phyloP scores from a whole-genome alignment of 2,888 invertebrate genomes.

The Metacarcinus magister region DNA sequence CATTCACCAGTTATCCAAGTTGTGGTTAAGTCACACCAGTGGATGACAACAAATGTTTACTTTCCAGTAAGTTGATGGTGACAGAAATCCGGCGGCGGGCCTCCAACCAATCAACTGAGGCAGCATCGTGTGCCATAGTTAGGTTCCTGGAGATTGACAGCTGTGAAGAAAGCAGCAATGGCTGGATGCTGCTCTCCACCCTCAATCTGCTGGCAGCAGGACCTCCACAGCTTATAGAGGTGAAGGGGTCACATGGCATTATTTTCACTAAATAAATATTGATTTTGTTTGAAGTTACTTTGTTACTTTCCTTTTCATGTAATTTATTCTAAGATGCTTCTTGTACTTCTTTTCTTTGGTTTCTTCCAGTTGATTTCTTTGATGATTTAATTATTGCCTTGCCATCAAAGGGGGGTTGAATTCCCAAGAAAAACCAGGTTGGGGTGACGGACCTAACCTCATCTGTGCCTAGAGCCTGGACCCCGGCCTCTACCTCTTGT shows the following conservation, averaged over 20 bases:
- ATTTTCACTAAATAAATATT: no score
- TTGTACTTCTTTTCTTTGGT: no score
- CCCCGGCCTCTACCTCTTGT: neutral
- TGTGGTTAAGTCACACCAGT: neutral
- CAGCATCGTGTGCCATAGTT: constrained; percentile 98
- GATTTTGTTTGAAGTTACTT: no score
- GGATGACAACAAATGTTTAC: constrained; percentile 88
- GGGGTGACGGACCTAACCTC: no score
- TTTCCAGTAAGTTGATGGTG: constrained; percentile 98
- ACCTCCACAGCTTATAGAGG: constrained; percentile 94
- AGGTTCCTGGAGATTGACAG: constrained; percentile 96
- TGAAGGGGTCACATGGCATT: constrained; percentile 83
- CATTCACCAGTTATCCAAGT: neutral
- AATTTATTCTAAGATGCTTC: no score
- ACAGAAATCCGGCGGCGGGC: constrained; percentile 97
- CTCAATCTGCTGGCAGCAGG: constrained; percentile 96
- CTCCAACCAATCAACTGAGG: constrained; percentile 97
- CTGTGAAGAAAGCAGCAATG: constrained; percentile 96
- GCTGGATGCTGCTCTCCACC: constrained; percentile 97
- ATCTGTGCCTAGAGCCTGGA: no score
- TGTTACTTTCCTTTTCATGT: no score
- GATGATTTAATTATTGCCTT: no score
- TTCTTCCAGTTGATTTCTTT: no score
- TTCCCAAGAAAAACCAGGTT: no score
- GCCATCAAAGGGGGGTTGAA: no score